Percentiles rank a stretch among this genome's conserved stretches.
phyloP scores from a whole-genome alignment of 2,113 vertebrate genomes.

The Chamaetylas fuelleborni region DNA sequence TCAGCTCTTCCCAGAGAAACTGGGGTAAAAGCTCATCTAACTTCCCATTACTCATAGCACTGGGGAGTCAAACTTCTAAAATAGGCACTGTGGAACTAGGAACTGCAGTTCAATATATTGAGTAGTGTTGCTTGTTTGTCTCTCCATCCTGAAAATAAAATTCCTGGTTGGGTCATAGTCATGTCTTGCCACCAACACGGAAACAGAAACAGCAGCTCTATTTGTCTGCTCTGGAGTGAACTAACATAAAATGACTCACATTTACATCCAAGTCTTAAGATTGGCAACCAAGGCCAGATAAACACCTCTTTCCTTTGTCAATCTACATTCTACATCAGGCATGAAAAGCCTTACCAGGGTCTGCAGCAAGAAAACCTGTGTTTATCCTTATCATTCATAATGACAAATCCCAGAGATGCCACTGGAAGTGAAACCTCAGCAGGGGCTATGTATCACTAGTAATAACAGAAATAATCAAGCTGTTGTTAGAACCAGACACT shows the following conservation, averaged over 20 bases:
- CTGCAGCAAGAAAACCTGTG: background rate
- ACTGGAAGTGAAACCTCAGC: constrained; percentile 13
- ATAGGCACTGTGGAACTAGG: background rate
- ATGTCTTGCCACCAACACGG: background rate
- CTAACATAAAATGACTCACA: background rate
- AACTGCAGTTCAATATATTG: background rate
- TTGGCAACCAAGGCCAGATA: background rate
- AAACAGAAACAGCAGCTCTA: background rate
- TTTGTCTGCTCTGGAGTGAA: background rate
- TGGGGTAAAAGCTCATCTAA: background rate
- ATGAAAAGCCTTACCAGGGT: background rate
- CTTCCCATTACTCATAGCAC: background rate
- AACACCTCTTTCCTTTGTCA: background rate
- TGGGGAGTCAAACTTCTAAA: background rate
- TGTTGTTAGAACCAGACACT: constrained; percentile 35
- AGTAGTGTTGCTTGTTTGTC: background rate
- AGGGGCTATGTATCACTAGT: background rate
- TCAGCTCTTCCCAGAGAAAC: background rate
- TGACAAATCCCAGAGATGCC: background rate
- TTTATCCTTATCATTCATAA: background rate
- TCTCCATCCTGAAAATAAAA: background rate
- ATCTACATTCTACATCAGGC: background rate
- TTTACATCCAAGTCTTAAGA: background rate
- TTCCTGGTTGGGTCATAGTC: background rate
- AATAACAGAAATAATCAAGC: constrained; percentile 54